phyloP scores from a whole-genome alignment of 2,888 invertebrate species.

The Xanthia togata region DNA sequence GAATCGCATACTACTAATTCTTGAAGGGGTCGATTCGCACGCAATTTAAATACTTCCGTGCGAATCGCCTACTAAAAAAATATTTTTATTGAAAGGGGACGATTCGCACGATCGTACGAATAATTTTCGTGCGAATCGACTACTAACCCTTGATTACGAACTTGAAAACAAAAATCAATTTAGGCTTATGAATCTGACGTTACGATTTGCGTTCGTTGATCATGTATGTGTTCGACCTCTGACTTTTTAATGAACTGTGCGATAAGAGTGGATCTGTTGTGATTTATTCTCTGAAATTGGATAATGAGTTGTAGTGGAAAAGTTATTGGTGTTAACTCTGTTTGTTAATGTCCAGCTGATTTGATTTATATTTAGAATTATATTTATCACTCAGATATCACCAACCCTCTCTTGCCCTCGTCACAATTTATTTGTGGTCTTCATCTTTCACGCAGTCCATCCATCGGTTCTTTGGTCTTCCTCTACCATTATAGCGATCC shows the following conservation, averaged over 20 bases:
- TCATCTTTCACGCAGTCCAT: neutral
- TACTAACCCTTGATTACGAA: neutral
- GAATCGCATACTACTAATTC: no score
- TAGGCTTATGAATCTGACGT: constrained; percentile 9
- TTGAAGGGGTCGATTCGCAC: no score
- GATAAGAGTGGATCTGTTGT: constrained; percentile 28
- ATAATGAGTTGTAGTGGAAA: constrained; percentile 43
- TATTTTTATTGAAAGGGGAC: no score
- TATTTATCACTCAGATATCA: neutral
- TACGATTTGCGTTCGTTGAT: constrained; percentile 9
- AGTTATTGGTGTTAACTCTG: constrained; percentile 21
- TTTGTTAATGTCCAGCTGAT: neutral
- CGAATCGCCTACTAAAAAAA: no score
- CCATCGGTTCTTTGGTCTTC: neutral
- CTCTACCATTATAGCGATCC: neutral
- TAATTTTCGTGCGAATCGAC: no score
- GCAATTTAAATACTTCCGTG: no score
- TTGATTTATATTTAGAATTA: neutral
- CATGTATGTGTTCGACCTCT: constrained; percentile 30
- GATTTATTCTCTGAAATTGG: constrained; percentile 29
- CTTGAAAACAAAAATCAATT: constrained; percentile 29
- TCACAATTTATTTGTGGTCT: neutral
- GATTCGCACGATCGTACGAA: no score
- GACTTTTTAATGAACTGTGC: constrained; percentile 40
- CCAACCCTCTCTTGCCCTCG: neutral